Base-by-base conservation (phyloP, 2,888 invertebrate genomes). In the Epinotia bilunana region DNA sequence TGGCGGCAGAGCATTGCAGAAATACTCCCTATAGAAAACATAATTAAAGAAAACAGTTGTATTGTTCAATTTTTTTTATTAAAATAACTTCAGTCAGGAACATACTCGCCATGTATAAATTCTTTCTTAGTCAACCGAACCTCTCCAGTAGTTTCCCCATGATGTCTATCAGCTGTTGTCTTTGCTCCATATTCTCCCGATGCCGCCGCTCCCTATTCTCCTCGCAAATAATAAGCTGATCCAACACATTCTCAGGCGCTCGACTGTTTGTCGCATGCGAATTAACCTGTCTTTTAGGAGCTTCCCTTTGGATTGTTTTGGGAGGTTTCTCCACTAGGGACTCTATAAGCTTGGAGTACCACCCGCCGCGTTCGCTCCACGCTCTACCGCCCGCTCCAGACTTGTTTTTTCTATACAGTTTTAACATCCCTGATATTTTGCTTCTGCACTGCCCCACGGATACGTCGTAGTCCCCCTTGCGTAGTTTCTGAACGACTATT, bases 141-240 rank as follows among this genome's bases (percentile, higher is more conserved):
- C 49, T 70, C 2, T 70, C 60, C 1, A 70, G 23, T 18, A 73
- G 23, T 11, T 39, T 60, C 18, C 61, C 65, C 73, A 73, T 67
- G 6, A 73, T 61, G n/a, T 73, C 67, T 16, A 73, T 49, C 13
- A 73, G 61, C 58, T 73, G 65, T 61, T 73, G 73, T n/a, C 60
- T 60, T 33, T 73, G 73, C 13, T 73, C 73, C 46, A 65, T 53
- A 67, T 43, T 73, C 13, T 73, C 67, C 3, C 67, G 60, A 61
- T 73, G 67, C 9, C 73, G 60, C 4, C 73, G 39, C 39, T 73
- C 73, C 23, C 65, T 73, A 11, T 73, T 73, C 39, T 67, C 73
- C 39, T 73, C 73, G 28, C 65, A 73, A 53, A 72, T 65, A 53
- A 61, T 67, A 6, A 73, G 73, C n/a, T 73, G 73, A n/a, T 73